phyloP scores from a whole-genome alignment of 2,888 invertebrate genomes.

The Chloromyia formosa region DNA sequence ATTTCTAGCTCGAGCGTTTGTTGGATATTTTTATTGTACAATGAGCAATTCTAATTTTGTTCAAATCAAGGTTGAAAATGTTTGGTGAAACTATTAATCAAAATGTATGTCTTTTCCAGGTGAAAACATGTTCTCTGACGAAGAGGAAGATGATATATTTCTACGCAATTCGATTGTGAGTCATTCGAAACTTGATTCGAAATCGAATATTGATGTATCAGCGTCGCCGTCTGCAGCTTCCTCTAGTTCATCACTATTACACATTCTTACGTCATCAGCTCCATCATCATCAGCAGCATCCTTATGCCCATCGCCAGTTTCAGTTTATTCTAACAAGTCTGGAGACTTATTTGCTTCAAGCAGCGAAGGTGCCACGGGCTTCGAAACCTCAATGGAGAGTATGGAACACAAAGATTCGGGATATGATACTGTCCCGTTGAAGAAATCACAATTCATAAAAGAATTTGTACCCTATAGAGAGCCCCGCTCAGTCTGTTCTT shows the following conservation, averaged over 20 bases:
- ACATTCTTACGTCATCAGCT: neutral
- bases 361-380: neutral
- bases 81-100: too few relatives aligned
- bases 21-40: too few relatives aligned
- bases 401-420: slow-evolving; percentile 36
- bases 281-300: neutral
- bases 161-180: neutral
- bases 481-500: neutral
- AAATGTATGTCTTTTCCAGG: too few relatives aligned
- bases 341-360: neutral
- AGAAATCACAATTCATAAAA: neutral
- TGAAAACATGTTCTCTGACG: slow-evolving; percentile 11
- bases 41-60: too few relatives aligned
- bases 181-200: neutral
- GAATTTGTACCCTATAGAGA: neutral
- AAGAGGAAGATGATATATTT: neutral
- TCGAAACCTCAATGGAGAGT: neutral
- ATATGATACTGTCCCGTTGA: neutral
- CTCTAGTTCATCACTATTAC: neutral
- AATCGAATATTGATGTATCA: neutral
- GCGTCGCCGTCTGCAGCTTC: neutral
- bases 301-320: neutral
- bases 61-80: too few relatives aligned
- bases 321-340: neutral
- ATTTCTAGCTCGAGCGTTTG: too few relatives aligned